Base-by-base conservation (phyloP, 1,140 invertebrate species). In the Trichomalopsis sarcophagae region DNA sequence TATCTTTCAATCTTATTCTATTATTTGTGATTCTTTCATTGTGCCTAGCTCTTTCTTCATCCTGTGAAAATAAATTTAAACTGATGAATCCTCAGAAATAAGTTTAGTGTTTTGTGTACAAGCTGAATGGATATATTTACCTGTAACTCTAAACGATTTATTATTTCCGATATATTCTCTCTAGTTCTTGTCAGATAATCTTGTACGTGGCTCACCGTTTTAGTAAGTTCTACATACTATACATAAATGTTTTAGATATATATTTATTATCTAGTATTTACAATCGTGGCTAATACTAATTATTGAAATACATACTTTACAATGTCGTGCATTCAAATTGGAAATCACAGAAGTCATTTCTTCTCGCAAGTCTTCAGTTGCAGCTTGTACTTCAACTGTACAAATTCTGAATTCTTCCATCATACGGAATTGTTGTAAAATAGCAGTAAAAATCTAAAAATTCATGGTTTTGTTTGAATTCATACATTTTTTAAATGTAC, bases 371-470 rank as follows among this genome's bases (percentile, higher is more conserved):
- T 93, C 92, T 88, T 93, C 91, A 23, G 90, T 91, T 23, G 91
- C 90, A 50, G 91, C 89, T 89, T 93, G 93, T 30, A 91, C 91
- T 85, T 93, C 92, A 6, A 92, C 90, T 47, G 92, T 92, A 36
- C 92, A 93, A 21, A 92, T 68, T 87, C 90, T 87, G 81, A 92
- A 92, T 89, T 93, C 90, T 87, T 91, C 91, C 92, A 93, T 93
- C 82, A 90, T 89, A 33, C 88, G 89, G 71, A 91, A 93, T 79
- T 93, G 91, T 47, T 90, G 87, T 78, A 84, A 30, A 74, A 89
- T 84, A 84, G 84, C 87, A 80, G 33, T 40, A 80, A 81, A 85
- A 69, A 85, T 84, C 86, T 87, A 73, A 81, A 82, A 76, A 79
- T 73, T 69, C n/a, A 81, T 30, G 10, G 10, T 75, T 83, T 71